phyloP scores from a whole-genome alignment of 37 sponge, comb jelly and placozoan species.

The Chondrosia reniformis region DNA sequence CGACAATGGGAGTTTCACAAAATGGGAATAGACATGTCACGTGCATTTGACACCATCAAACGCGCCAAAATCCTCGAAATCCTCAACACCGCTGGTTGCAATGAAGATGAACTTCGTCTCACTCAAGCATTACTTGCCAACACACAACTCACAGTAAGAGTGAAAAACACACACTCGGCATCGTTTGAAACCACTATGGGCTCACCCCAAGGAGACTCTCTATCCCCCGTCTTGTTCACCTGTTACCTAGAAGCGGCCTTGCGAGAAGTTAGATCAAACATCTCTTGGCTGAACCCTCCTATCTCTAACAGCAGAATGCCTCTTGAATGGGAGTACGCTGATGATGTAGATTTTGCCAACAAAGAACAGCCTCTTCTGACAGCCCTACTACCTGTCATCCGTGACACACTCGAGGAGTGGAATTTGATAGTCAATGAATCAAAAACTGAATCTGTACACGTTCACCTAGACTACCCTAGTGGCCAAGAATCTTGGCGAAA shows the following conservation, averaged over 20 bases:
- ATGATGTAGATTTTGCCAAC: background rate
- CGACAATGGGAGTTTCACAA: constrained; percentile 15
- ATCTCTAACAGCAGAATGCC: constrained; percentile 15
- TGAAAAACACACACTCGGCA: background rate
- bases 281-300: constrained; percentile 10
- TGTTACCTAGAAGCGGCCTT: constrained; percentile 15
- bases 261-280: constrained; percentile 8
- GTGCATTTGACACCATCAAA: constrained; percentile 1
- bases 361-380: constrained; percentile 8
- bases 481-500: constrained; percentile 6
- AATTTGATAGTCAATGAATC: constrained; percentile 19
- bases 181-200: constrained; percentile 6
- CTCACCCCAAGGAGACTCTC: constrained; percentile 4
- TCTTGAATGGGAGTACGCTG: constrained; percentile 11
- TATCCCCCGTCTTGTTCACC: background rate
- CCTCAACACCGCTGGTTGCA: background rate
- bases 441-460: constrained; percentile 22
- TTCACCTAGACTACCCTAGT: constrained; percentile 14
- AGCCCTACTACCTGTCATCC: constrained; percentile 16
- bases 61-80: constrained; percentile 1
- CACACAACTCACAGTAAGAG: constrained; percentile 17
- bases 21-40: constrained; percentile 19
- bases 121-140: background rate
- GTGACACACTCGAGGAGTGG: constrained; percentile 12
- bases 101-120: constrained; percentile 16